Base-by-base conservation (phyloP, 1,140 invertebrate genomes). In the Archivesica marissinica region DNA sequence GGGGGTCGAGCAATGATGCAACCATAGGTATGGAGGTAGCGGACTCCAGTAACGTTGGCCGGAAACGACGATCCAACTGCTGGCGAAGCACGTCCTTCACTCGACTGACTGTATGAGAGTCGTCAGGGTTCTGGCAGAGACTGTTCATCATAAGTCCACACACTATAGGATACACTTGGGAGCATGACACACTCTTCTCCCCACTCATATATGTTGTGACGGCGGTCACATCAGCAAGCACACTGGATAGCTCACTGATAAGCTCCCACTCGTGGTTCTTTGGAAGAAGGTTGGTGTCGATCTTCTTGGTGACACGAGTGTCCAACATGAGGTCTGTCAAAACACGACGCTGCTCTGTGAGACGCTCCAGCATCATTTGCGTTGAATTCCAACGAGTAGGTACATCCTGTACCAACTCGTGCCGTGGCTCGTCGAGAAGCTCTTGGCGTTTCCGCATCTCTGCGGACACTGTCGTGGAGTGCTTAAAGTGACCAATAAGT, bases 371-470 rank as follows among this genome's bases (percentile, higher is more conserved):
- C 90, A 91, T 91, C 15, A 77, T 38, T 61, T 88, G 87, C 38
- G 86, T 86, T 38, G 83, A 88, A 78, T 90, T 90, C 89, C 88
- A 92, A 17, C 86, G 56, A 17, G 78, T 92, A 30, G 56, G 17
- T 54, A 90, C 88, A 78, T 91, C 87, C 52, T 88, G 84, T 23
- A 89, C 72, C n/a, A 90, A 72, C 54, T 81, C 70, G 41, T 85
- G 85, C n/a, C 83, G 20, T 35, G 81, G 85, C 13, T 87, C 38
- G 23, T 75, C 70, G 54, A 89, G 50, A 7, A 64, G 17, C 66
- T 80, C 78, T 64, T 92, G 88, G 3, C 81, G 30, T 17, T 79
- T 77, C 0, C 44, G 9, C 44, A 84, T 41, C 47, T 84, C 80
- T 54, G 59, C 74, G 25, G 80, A 74, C 7, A 72, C 20, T 23